Base-by-base conservation (phyloP, 2,888 invertebrate genomes). In the Campopleginae sp. region DNA sequence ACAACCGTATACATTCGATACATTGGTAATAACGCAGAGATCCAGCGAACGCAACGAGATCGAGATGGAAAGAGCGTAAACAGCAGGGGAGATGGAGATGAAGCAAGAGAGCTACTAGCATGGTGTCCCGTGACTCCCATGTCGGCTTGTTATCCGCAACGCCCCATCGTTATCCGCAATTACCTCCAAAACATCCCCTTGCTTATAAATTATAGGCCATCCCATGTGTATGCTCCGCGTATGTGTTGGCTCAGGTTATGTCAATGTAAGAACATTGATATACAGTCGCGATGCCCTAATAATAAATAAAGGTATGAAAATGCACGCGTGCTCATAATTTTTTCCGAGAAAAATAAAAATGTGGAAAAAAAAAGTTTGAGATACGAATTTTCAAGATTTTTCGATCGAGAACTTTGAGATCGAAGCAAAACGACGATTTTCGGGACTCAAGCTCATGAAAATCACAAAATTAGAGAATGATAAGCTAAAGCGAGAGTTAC, bases 81-180 rank as follows among this genome's bases (percentile, higher is more conserved):
- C 14, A 17, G 33, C 14, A 17, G 44, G 72, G 33, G 66, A 72
- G 71, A 74, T 38, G 46, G 46, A 68, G 74, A 78, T 44, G 76
- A 54, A 77, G 77, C 58, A 33, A 70, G 63, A 82, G 88, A 87
- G 80, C 87, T 88, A 88, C 88, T 88, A 88, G 88, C 89, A 90
- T 86, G 93, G 93, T 93, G 93, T 93, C 92, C 90, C 90, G 91
- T 93, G 91, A 92, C 93, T 93, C 93, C 93, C 93, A 92, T 92
- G 93, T 93, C 92, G 93, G 93, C 93, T 93, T 92, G 93, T 93
- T 93, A 93, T 93, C 93, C 92, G 92, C 87, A 92, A 91, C 92
- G 92, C 93, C 92, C 92, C 92, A 90, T 92, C 93, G 92, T 93
- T 92, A 93, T 93, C 93, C 92, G 92, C 93, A 93, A 93, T 93